phyloP scores from a whole-genome alignment of 2,888 invertebrate genomes.

The Caprella mutica region DNA sequence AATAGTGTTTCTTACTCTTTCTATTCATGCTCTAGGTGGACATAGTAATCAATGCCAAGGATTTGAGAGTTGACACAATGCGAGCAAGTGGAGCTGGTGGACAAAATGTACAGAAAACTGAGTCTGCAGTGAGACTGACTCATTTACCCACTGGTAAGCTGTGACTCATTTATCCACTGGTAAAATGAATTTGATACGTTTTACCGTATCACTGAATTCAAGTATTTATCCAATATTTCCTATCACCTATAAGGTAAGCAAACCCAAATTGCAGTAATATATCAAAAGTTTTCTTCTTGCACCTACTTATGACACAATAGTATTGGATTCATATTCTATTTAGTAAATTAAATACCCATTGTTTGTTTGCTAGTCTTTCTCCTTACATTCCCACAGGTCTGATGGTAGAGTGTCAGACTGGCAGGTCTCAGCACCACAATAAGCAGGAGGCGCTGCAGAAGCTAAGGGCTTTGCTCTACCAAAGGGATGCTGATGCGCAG shows the following conservation, averaged over 20 bases:
- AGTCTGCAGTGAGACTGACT: slow-evolving; percentile 82
- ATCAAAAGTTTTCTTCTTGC: no score
- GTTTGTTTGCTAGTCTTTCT: neutral
- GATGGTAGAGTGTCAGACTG: slow-evolving; percentile 63
- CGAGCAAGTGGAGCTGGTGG: slow-evolving; percentile 86
- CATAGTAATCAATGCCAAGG: slow-evolving; percentile 51
- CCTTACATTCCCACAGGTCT: slow-evolving; percentile 45
- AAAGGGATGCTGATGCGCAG: slow-evolving; percentile 53
- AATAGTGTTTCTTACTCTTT: neutral
- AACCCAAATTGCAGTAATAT: no score
- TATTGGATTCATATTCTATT: no score
- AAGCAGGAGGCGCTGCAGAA: slow-evolving; percentile 62
- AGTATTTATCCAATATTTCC: no score
- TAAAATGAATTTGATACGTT: no score
- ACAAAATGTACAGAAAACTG: slow-evolving; percentile 90
- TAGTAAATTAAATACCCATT: no score
- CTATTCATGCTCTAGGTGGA: neutral
- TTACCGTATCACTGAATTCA: no score
- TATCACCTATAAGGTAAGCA: no score
- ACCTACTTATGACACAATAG: no score
- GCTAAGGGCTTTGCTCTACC: slow-evolving; percentile 59
- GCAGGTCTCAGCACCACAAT: slow-evolving; percentile 78
- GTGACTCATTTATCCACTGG: neutral
- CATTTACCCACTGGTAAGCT: slow-evolving; percentile 67
- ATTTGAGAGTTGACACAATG: slow-evolving; percentile 77